Evolutionary conservation across 2,113 vertebrate genomes (phyloP), one percentile per base, ranked within the genome.

Genomic region (Phoenicopterus ruber): DNA sequence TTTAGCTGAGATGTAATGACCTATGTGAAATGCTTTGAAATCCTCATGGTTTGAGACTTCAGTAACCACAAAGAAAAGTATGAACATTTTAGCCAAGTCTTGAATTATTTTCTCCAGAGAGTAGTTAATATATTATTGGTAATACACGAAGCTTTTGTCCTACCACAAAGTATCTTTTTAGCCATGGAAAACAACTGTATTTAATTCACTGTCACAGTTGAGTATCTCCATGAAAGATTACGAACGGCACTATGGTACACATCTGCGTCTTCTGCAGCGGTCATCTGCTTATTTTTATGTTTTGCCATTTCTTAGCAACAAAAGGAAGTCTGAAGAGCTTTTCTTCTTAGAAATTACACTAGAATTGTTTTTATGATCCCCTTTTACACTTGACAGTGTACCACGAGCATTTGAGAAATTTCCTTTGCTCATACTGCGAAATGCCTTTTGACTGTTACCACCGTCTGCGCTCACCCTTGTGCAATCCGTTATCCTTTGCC

Each of bases 261-360:
- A 79, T 86, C 52, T 78, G 69, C 21, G 52, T 52, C 65, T 66
- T n/a, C 66, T 70, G 66, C 58, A 32, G 52, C 0, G 2, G 18
- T 61, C 65, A 21, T 86, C 52, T 84, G 81, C 91, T 96, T 95
- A n/a, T 71, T 84, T 72, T 74, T 31, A 19, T 94, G 91, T 96
- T 96, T 97, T 89, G 57, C 10, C 44, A 96, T 95, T 93, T 90
- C 96, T 94, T 95, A 96, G 94, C 94, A 96, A 96, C 96, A 65
- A 87, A 95, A 71, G 78, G 62, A 86, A 84, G n/a, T 11, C 38
- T 54, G 50, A 67, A 74, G 36, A 47, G 47, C 26, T 38, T 84
- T 79, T 70, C 65, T 57, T 49, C 69, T 72, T 79, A 79, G 54
- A 88, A 91, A 36, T 67, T 40, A 31, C 49, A 26, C 32, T 40